These are phyloP conservation scores for Vanessa cardui DNA, from an alignment of 2,888 invertebrate species.

Conservation along the genomic window DNA sequence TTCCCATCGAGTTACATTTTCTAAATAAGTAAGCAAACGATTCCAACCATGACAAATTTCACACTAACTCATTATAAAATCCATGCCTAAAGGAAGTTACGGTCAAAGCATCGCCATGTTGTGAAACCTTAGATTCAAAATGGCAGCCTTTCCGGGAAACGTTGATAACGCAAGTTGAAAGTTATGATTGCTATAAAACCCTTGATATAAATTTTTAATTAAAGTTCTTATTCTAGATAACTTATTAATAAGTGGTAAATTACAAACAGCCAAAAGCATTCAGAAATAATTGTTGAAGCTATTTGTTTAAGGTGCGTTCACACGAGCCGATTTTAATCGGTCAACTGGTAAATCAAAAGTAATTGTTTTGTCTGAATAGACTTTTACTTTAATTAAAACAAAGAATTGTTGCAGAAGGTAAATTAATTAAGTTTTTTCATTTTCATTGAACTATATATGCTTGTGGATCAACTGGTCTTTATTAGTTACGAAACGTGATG, in stretches of 20 bases:
- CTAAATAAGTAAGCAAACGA: slow-evolving; percentile 4
- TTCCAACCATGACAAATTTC: slow-evolving; percentile 14
- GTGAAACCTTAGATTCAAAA: slow-evolving; percentile 23
- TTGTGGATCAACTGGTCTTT: too few relatives aligned
- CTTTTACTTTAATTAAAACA: too few relatives aligned
- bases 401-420: too few relatives aligned
- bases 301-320: background rate
- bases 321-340: background rate
- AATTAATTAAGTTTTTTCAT: too few relatives aligned
- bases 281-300: background rate
- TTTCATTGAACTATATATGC: too few relatives aligned
- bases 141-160: slow-evolving; percentile 17
- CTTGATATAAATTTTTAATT: too few relatives aligned
- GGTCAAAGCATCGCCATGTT: slow-evolving; percentile 13
- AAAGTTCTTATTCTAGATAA: too few relatives aligned
- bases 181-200: slow-evolving; percentile 18
- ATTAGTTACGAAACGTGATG: too few relatives aligned
- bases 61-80: slow-evolving; percentile 16
- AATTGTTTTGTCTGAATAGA: too few relatives aligned
- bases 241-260: too few relatives aligned
- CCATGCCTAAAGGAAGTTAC: slow-evolving; percentile 22
- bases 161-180: slow-evolving; percentile 9
- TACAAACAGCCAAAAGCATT: too few relatives aligned
- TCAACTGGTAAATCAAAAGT: too few relatives aligned
- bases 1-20: slow-evolving; percentile 2